phyloP scores from a whole-genome alignment of 1,140 invertebrate species.

The Phthorimaea operculella region DNA sequence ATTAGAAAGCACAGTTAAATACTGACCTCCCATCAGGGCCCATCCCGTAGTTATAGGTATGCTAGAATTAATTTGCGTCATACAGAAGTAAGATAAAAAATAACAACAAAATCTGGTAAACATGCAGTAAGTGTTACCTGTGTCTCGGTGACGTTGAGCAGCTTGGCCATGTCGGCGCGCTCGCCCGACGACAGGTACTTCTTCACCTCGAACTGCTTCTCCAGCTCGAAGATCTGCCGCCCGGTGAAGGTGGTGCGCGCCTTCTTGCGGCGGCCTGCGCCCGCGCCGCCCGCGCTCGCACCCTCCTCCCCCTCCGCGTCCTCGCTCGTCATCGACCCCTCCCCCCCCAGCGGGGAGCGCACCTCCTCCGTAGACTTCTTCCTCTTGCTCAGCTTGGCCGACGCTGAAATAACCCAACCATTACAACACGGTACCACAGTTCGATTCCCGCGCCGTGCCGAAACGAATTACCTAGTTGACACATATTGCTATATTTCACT shows the following conservation, averaged over 20 bases:
- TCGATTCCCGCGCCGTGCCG: background rate
- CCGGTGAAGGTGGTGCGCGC: constrained; percentile 95
- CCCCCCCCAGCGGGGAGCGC: constrained; percentile 78
- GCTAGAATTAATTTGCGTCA: too few species aligned
- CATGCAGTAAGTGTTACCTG: constrained; percentile 75
- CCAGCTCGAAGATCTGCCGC: constrained; percentile 94
- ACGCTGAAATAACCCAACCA: background rate
- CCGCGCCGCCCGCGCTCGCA: constrained; percentile 69
- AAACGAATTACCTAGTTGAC: background rate
- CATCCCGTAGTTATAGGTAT: too few species aligned
- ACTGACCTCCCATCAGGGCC: too few species aligned
- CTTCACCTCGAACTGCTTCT: constrained; percentile 95
- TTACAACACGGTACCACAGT: background rate
- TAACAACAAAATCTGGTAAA: too few species aligned
- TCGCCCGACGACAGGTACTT: constrained; percentile 97
- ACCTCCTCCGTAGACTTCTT: constrained; percentile 63
- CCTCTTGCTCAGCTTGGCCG: constrained; percentile 45
- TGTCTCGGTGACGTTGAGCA: constrained; percentile 94
- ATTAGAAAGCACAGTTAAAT: too few species aligned
- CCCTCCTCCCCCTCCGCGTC: constrained; percentile 26
- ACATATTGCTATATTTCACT: background rate
- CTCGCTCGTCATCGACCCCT: constrained; percentile 80
- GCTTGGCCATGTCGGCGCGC: constrained; percentile 91
- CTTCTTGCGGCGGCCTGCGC: constrained; percentile 88
- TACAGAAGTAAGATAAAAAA: too few species aligned